Base-by-base conservation (phyloP, 2,113 vertebrate species). In the Oryzias curvinotus region DNA sequence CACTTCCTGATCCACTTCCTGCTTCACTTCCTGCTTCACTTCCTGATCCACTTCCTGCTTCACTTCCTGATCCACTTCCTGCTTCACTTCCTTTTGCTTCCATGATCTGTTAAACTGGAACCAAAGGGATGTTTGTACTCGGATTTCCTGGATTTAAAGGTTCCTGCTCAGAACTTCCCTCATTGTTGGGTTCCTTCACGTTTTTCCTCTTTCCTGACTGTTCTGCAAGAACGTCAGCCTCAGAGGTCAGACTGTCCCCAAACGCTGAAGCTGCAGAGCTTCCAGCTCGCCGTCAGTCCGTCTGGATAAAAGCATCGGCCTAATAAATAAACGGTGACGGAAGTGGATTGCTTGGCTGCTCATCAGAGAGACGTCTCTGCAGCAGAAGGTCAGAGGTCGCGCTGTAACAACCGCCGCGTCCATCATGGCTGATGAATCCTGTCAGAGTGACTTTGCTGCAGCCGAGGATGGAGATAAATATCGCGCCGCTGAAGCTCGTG, bases 11-110 rank as follows among this genome's bases (percentile, higher is more conserved):
- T 63, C 41, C 54, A 64, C 74, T 82, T 80, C 81, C 71, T 76
- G 68, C 21, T 21, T 52, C 15, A 81, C 80, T 81, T 81, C 77
- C 70, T 81, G 66, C 21, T n/a, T n/a, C n/a, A 81, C 80, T 69
- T 80, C 77, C 74, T 52, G 64, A 52, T 30, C 48, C 51, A 80
- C 57, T 78, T 65, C 71, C 68, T 71, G 45, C 41, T 21, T 59
- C 63, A 66, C 59, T 64, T 46, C 46, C 58, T 21, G 21, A 1
- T 63, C 41, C 54, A 64, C 74, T 82, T 80, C 81, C 71, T 76
- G 68, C 21, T 21, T 52, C 15, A 80, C 80, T 81, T 81, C 77
- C 70, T 81, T 66, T n/a, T n/a, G 84, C 4, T 28, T 28, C 26
- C 4, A 28, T 21, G 4, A 28, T 28, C 26, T 28, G 4, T 28